Conservation (phyloP, 2,888 invertebrate species). For the Idaea aversata region DNA sequence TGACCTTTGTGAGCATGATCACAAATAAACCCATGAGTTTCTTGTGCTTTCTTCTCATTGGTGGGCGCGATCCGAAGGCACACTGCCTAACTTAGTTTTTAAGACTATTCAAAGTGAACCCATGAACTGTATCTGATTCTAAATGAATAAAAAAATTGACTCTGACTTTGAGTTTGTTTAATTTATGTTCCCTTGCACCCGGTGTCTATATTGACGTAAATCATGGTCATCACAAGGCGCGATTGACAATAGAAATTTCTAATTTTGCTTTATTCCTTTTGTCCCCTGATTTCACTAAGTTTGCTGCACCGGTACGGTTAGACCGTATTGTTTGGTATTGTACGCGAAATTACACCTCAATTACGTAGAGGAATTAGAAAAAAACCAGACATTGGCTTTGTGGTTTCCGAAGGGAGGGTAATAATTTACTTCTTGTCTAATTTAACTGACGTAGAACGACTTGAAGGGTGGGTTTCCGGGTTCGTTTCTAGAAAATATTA, state of each 20-base stretch:
- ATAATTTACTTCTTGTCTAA: slow-evolving; percentile 62
- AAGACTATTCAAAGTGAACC: too few species aligned
- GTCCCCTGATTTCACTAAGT: slow-evolving; percentile 43
- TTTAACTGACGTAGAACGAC: slow-evolving; percentile 56
- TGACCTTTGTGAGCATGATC: too few species aligned
- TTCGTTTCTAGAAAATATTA: slow-evolving; percentile 35
- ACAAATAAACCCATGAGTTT: too few species aligned
- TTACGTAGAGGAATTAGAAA: slow-evolving; percentile 59
- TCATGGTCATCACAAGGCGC: slow-evolving; percentile 53
- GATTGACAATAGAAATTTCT: slow-evolving; percentile 60
- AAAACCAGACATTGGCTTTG: slow-evolving; percentile 54
- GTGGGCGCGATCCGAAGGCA: too few species aligned
- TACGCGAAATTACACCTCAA: slow-evolving; percentile 69
- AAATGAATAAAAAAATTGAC: too few species aligned
- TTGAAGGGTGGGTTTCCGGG: slow-evolving; percentile 39
- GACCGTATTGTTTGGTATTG: slow-evolving; percentile 53
- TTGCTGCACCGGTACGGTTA: slow-evolving; percentile 47
- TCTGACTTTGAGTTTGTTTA: slow-evolving; percentile 40
- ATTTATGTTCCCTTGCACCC: slow-evolving; percentile 46
- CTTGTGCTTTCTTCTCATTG: too few species aligned
- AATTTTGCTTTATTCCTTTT: slow-evolving; percentile 55
- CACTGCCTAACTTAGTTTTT: too few species aligned
- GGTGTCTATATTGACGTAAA: slow-evolving; percentile 60
- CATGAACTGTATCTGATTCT: too few species aligned
- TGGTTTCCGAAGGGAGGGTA: slow-evolving; percentile 54